Percentiles rank a stretch among this genome's conserved stretches.
These are phyloP conservation scores for Plodia interpunctella DNA, from an alignment of 1,140 invertebrate genomes.

Conservation along the genomic window DNA sequence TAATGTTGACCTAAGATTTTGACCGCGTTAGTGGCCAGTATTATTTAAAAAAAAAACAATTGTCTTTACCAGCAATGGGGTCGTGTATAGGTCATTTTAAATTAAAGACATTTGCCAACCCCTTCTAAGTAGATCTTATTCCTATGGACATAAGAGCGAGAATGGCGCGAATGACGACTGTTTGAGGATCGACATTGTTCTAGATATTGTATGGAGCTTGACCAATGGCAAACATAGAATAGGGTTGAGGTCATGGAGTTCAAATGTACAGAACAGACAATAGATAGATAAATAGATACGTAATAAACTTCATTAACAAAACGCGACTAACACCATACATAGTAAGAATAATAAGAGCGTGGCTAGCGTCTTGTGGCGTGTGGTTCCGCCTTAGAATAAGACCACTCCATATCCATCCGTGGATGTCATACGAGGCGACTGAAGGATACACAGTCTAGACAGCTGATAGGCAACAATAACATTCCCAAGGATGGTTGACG, in stretches of 20 bases:
- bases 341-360: too few relatives aligned
- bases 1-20: conserved; percentile 26
- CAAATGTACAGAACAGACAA: background rate
- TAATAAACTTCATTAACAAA: too few relatives aligned
- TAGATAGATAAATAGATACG: too few relatives aligned
- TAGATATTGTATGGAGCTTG: conserved; percentile 1
- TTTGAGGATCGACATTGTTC: conserved; percentile 2
- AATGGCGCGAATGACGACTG: background rate
- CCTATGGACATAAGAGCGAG: background rate
- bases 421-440: too few relatives aligned
- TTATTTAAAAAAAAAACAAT: conserved; percentile 49
- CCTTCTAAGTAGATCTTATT: background rate
- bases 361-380: too few relatives aligned
- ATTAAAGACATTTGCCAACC: background rate
- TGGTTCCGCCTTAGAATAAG: too few relatives aligned
- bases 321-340: too few relatives aligned
- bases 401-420: too few relatives aligned
- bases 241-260: background rate
- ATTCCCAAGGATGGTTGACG: too few relatives aligned
- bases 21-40: conserved; percentile 43
- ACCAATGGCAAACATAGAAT: background rate
- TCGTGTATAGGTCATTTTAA: conserved; percentile 36
- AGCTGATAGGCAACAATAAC: too few relatives aligned
- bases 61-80: conserved; percentile 49
- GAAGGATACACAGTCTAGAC: too few relatives aligned